A percentile compares a stretch with the other conserved stretches of the same genome.
Conservation (phyloP, 1,140 invertebrate species). For the Drosophila santomea region DNA sequence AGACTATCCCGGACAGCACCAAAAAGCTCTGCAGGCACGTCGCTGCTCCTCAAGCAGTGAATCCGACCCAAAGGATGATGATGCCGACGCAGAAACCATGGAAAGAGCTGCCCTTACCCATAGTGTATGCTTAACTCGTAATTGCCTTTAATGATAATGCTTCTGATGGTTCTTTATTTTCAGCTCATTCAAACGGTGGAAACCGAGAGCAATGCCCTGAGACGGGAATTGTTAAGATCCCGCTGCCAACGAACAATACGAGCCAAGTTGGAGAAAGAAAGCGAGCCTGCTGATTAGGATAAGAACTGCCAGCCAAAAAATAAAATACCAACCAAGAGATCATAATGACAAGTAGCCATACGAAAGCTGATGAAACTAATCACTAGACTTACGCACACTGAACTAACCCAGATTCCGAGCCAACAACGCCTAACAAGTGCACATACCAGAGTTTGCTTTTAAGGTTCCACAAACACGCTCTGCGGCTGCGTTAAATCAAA, state of each 20-base stretch:
- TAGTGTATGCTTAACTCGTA: background rate
- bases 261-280: conserved; percentile 47
- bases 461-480: conserved; percentile 36
- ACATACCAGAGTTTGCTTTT: conserved; percentile 53
- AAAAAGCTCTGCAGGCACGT: background rate
- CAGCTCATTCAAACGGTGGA: conserved; percentile 70
- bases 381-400: conserved; percentile 3
- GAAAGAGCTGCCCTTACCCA: conserved; percentile 1
- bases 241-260: conserved; percentile 60
- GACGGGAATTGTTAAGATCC: conserved; percentile 69
- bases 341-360: background rate
- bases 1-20: background rate
- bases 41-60: conserved; percentile 40
- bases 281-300: conserved; percentile 14
- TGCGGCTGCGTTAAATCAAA: conserved; percentile 33
- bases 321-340: background rate
- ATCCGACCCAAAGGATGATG: conserved; percentile 38
- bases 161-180: background rate
- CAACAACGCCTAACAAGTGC: conserved; percentile 64
- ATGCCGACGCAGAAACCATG: conserved; percentile 47
- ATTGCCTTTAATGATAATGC: background rate
- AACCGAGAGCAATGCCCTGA: conserved; percentile 60
- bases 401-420: conserved; percentile 62
- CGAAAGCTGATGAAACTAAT: conserved; percentile 27
- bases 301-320: background rate